Evolutionary conservation across 2,797 vertebrate genomes (phyloP).

Genomic region (Prionace glauca): DNA sequence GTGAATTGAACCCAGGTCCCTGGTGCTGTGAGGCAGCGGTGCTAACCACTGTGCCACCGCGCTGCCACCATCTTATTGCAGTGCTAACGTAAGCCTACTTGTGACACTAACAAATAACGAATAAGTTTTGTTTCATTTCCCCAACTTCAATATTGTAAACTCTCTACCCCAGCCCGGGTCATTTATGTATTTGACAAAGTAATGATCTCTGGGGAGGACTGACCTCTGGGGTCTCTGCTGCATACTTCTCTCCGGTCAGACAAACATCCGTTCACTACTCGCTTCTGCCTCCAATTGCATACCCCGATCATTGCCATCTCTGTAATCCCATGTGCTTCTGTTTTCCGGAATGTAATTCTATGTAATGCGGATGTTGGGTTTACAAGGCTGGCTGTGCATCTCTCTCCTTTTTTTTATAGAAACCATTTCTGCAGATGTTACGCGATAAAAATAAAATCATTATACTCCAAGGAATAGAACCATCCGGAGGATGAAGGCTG

Average conservation of each 20-base stretch:
- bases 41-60: too few relatives aligned
- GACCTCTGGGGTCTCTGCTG: too few relatives aligned
- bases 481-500: conserved; percentile 2
- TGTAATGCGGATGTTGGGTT: background rate
- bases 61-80: too few relatives aligned
- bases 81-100: too few relatives aligned
- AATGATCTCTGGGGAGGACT: background rate
- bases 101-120: too few relatives aligned
- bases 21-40: too few relatives aligned
- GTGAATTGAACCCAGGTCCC: too few relatives aligned
- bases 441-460: background rate
- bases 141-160: background rate
- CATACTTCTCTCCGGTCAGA: background rate
- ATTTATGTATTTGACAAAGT: background rate
- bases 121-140: background rate
- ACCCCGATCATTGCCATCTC: background rate
- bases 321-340: background rate
- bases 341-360: background rate
- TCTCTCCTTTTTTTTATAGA: background rate
- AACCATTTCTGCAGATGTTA: conserved; percentile 1
- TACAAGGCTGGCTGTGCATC: background rate
- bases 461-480: background rate
- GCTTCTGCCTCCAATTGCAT: background rate
- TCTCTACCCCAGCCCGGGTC: background rate
- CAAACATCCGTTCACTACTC: background rate